Base-by-base conservation (phyloP, 2,888 invertebrate genomes). In the Bursaphelenchus okinawaensis region DNA sequence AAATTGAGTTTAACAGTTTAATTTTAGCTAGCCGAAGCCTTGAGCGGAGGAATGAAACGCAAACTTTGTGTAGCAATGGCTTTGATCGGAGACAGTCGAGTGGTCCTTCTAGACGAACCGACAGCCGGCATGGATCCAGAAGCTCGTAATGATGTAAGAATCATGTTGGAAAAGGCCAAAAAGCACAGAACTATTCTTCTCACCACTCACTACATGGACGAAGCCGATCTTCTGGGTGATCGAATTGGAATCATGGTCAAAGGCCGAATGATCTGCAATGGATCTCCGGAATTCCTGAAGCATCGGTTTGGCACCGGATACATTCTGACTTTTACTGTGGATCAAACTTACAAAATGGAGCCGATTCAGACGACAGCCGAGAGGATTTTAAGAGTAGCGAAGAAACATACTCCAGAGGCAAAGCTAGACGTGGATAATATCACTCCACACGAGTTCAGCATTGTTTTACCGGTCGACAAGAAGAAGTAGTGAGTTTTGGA, bases 121-220 rank as follows among this genome's bases (percentile, higher is more conserved):
- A 77, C 77, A 1, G 77, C 75, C 29, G 77, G 77, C 23, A 75
- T 75, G 72, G 70, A 70, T 52, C 68, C 68, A 9, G 71, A 69
- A 56, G 70, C 70, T 7, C 67, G 70, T 6, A 55, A 68, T 29
- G 74, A 76, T 40, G 68, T 77, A 29, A 65, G 71, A 60, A 65
- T 68, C 40, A 50, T 77, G 52, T 51, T 77, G 59, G 68, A 75
- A 58, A 63, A 60, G 26, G 65, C 67, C 28, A 77, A 76, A 62
- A 55, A 55, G 7, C 60, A 75, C 40, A 27, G 73, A 64, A 67
- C 40, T 16, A 55, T 63, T 7, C 52, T 51, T 20, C 29, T 68
- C 19, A 52, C 80, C 4, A 80, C 79, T 0, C 80, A 79, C 62
- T 81, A 78, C 62, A 80, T 81, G 78, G 78, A 81, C 62, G 80